Base-by-base conservation (phyloP, 2,113 vertebrate genomes). In the Desmodus rotundus region DNA sequence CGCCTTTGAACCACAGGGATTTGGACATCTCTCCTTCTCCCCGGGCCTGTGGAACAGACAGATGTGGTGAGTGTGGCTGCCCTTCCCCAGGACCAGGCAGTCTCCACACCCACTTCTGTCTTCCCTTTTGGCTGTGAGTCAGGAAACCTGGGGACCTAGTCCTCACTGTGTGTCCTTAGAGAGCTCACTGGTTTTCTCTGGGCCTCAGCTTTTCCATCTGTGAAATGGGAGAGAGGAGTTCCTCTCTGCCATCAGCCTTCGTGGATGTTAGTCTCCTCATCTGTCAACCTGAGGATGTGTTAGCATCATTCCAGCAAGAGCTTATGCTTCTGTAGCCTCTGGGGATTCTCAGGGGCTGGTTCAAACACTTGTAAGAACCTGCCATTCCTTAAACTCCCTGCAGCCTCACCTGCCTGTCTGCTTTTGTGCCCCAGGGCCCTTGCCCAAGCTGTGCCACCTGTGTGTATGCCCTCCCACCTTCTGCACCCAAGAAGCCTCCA, bases 1-100 rank as follows among this genome's bases (percentile, higher is more conserved):
- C 99, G 98, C 99, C 99, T 98, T 99, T 99, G 98, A 99, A 99
- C 99, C 99, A 99, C 6, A 99, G 97, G 0, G 99, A 99, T 92
- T 98, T 99, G 70, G 99, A 98, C 96, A 99, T 99, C 9, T 99
- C 99, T 26, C 99, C 99, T 97, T 99, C 99, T 96, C 99, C 99
- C 5, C 99, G 99, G 61, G 99, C 99, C 99, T 99, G 97, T 26
- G 89, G 98, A 92, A 98, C 38, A 98, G 19, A 15, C 24, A 24
- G 38, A 0, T 19, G 38, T 5, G 26, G 41, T 91, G 58, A 86
- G 36, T 45, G 41, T 61, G 20, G 36, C 38, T 8, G 8, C 11
- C 36, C 19, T 17, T 77, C 17, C 43, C 47, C 14, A 24, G 4
- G 7, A 33, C 17, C 54, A 70, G 50, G n/a, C 31, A 90, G 72